Percentiles rank a stretch among this genome's conserved stretches.
Evolutionary conservation across 2,797 vertebrate species (phyloP).

Genomic region (Columba guinea): DNA sequence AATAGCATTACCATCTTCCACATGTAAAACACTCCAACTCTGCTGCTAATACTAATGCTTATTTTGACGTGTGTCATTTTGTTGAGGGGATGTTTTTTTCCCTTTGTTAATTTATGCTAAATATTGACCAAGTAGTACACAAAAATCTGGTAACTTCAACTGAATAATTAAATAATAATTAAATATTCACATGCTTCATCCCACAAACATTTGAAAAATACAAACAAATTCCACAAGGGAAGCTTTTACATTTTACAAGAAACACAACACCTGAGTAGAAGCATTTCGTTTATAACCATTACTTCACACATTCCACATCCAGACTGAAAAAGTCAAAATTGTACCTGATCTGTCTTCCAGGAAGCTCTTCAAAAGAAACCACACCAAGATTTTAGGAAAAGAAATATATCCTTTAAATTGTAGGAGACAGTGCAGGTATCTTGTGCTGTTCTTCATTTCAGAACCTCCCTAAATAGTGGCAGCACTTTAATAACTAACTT

Average conservation of each 20-base stretch:
- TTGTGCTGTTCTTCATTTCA: conserved; percentile 40
- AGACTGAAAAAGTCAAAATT: neutral
- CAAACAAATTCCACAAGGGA: neutral
- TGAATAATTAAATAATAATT: neutral
- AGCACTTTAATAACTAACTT: conserved; percentile 94
- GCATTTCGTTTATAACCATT: neutral
- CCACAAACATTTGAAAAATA: neutral
- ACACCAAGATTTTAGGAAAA: neutral
- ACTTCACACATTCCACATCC: neutral
- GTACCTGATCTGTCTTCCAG: conserved; percentile 65
- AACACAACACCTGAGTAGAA: neutral
- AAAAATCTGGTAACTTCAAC: neutral
- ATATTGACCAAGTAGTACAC: neutral
- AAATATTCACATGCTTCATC: neutral
- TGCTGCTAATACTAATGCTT: neutral
- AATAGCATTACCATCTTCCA: neutral
- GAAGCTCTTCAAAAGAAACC: conserved; percentile 6
- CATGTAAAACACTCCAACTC: neutral
- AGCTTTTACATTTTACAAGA: neutral
- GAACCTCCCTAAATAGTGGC: conserved; percentile 65
- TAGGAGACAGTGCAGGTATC: conserved; percentile 5
- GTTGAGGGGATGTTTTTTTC: neutral
- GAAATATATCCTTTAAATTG: conserved; percentile 16
- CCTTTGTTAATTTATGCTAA: neutral
- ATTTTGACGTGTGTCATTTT: neutral